Evolutionary conservation across 2,113 vertebrate species (phyloP), one percentile per base, ranked within the genome.

Genomic region (Eidolon helvum): DNA sequence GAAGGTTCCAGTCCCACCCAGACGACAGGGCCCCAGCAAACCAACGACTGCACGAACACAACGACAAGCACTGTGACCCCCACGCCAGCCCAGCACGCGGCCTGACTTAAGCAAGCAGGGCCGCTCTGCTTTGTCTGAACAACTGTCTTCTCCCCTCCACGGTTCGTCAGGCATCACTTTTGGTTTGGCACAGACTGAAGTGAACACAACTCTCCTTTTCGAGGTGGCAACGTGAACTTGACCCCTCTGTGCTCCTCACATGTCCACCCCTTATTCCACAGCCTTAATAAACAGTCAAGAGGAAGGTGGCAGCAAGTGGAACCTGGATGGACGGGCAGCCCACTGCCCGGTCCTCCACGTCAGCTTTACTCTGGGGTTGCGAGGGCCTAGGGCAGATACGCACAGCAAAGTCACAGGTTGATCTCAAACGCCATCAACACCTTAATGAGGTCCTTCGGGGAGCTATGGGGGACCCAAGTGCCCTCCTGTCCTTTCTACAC

Each of bases 91-190:
- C 14, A 19, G 50, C 11, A 14, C 19, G n/a, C 0, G 50, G 71
- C 57, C 61, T 1, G 0, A 40, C 40, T 5, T 2, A 26, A 69
- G 14, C 1, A 11, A 2, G 22, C 0, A 11, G 0, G 5, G 71
- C 3, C 38, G 14, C 84, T 8, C 55, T 4, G 9, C 4, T 22
- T 11, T 50, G 10, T 40, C 35, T 38, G 15, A 69, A 43, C 35
- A 24, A 6, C 57, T 2, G 30, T 26, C 50, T 19, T 33, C 91
- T 26, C 40, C 19, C 28, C 30, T 19, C 4, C 38, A 6, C 0
- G 0, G 53, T 0, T 2, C 0, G 4, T 1, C 10, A 14, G 0
- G 5, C 19, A 5, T 1, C 28, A 10, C 5, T 15, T 48, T 14
- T 28, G 19, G 11, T 48, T 48, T 0, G 10, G 43, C 16, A 1